Conservation (phyloP, 1,140 invertebrate genomes). For the Battus philenor region DNA sequence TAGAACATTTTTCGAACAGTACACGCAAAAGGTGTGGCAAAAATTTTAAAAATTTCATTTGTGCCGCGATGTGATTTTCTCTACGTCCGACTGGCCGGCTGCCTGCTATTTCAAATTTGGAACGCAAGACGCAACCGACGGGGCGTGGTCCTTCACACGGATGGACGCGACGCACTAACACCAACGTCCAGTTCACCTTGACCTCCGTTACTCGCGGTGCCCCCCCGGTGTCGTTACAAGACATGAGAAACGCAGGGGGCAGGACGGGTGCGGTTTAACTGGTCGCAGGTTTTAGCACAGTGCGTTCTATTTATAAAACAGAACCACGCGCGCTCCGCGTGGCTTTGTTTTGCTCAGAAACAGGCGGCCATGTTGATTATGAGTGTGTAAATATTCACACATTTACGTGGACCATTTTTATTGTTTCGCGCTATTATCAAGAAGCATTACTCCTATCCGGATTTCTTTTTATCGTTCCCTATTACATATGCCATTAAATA, state of each 20-base stretch:
- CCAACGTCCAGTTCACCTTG: constrained; percentile 29
- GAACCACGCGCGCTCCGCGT: constrained; percentile 59
- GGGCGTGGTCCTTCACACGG: constrained; percentile 51
- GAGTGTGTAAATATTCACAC: constrained; percentile 45
- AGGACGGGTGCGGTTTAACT: constrained; percentile 27
- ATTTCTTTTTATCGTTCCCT: no score
- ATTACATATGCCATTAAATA: no score
- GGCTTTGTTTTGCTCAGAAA: constrained; percentile 63
- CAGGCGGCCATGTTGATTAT: constrained; percentile 36
- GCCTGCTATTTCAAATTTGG: constrained; percentile 48
- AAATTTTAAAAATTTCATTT: no score
- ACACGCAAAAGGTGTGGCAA: no score
- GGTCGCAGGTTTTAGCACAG: constrained; percentile 40
- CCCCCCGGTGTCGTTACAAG: constrained; percentile 13
- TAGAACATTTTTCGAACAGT: no score
- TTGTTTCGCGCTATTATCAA: constrained; percentile 44
- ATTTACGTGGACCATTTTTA: constrained; percentile 46
- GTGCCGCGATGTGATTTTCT: no score
- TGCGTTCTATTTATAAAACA: constrained; percentile 59
- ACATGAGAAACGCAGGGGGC: constrained; percentile 17
- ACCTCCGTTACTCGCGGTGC: constrained; percentile 21
- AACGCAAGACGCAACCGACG: constrained; percentile 43
- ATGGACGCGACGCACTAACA: constrained; percentile 28
- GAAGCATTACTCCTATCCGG: no score
- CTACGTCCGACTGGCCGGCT: constrained; percentile 17